A percentile compares a stretch with the other conserved stretches of the same genome.
phyloP scores from a whole-genome alignment of 2,797 vertebrate species.

The Syngnathus rostellatus region DNA sequence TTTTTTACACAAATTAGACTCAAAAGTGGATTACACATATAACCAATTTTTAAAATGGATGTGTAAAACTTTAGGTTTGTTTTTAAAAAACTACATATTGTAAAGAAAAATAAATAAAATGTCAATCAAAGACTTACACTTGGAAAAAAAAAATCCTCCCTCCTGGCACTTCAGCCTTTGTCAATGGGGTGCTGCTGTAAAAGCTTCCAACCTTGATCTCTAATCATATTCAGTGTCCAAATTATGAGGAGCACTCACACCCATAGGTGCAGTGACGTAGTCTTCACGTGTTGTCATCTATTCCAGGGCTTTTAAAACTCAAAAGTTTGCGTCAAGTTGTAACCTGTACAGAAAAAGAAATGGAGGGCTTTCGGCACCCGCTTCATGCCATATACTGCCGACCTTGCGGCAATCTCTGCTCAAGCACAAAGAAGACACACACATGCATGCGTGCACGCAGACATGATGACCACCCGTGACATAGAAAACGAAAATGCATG shows the following conservation, averaged over 20 bases:
- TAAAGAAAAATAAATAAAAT: too few species aligned
- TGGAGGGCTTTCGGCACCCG: constrained; percentile 5
- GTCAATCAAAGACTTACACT: too few species aligned
- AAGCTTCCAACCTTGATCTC: background rate
- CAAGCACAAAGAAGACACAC: constrained; percentile 69
- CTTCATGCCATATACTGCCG: constrained; percentile 18
- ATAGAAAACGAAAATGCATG: constrained; percentile 72
- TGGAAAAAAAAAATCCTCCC: too few species aligned
- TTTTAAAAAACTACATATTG: too few species aligned
- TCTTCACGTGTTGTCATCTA: background rate
- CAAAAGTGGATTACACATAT: too few species aligned
- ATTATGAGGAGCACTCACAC: background rate
- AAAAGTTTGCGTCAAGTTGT: background rate
- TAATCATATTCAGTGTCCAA: background rate
- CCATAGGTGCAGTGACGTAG: background rate
- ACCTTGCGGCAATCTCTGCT: constrained; percentile 33
- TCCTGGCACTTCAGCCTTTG: too few species aligned
- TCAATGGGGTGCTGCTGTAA: too few species aligned
- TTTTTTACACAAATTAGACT: too few species aligned
- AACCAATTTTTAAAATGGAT: too few species aligned
- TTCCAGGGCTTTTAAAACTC: background rate
- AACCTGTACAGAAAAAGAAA: background rate
- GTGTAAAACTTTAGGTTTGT: too few species aligned
- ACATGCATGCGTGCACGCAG: constrained; percentile 65
- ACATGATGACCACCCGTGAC: constrained; percentile 55